A percentile compares a stretch with the other conserved stretches of the same genome.
These are phyloP conservation scores for Acrossocheilus wenchowensis DNA, from an alignment of 2,797 vertebrate genomes.

Conservation along the genomic window DNA sequence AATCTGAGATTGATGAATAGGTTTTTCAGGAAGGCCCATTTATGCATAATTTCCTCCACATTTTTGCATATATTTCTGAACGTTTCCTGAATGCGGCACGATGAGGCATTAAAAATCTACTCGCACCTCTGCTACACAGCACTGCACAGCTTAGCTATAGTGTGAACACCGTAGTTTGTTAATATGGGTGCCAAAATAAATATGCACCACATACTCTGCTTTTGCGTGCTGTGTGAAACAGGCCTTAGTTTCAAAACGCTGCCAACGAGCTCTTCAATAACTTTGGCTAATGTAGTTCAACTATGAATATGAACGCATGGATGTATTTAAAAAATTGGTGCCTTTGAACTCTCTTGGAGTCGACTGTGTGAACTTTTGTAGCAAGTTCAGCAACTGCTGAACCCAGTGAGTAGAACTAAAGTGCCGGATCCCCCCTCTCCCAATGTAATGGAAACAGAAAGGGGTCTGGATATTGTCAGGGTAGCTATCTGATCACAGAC, in stretches of 20 bases:
- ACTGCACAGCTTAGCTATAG: not conserved
- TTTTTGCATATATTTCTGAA: not conserved
- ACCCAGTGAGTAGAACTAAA: slow-evolving; percentile 42
- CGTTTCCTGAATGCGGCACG: not conserved
- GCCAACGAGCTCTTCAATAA: not conserved
- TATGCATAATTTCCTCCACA: not conserved
- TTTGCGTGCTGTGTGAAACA: not conserved
- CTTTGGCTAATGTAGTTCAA: slow-evolving; percentile 15
- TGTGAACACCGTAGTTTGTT: slow-evolving; percentile 1
- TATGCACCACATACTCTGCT: not conserved
- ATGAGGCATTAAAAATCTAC: not conserved
- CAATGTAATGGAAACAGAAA: slow-evolving; percentile 65
- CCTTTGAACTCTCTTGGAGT: slow-evolving; percentile 48
- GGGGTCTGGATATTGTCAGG: slow-evolving; percentile 84
- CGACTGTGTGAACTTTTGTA: slow-evolving; percentile 56
- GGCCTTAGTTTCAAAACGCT: not conserved
- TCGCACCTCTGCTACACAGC: not conserved
- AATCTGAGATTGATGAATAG: not conserved
- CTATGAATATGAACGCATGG: slow-evolving; percentile 7
- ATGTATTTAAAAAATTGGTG: slow-evolving; percentile 25
- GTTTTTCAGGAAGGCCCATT: not conserved
- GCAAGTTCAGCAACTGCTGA: slow-evolving; percentile 56
- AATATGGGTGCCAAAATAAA: slow-evolving; percentile 2
- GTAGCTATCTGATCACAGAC: slow-evolving; percentile 83
- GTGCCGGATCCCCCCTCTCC: slow-evolving; percentile 55